Evolutionary conservation across 2,797 vertebrate genomes (phyloP), one percentile per base, ranked within the genome.

Genomic region (Threskiornis aethiopicus): DNA sequence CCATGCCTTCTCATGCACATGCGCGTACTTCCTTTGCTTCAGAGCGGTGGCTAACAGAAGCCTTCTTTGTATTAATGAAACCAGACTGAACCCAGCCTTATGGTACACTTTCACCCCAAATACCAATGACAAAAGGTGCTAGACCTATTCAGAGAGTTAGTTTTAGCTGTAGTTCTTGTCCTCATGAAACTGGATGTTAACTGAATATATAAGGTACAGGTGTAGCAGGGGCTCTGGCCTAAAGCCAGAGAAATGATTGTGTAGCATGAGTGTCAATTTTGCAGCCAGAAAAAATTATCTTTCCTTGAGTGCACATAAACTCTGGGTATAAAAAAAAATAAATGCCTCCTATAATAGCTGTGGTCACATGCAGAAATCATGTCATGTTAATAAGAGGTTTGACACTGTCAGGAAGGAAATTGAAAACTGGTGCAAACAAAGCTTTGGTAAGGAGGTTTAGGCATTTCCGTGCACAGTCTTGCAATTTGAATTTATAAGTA

Each of bases 1-100:
- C 25, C 2, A 0, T 69, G 13, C 26, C 10, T 92, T 84, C 44
- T 19, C 25, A 37, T 0, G 3, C 10, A 10, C 0, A 0, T 22
- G 13, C 14, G 17, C 2, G 0, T 42, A 19, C 12, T 93, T 84
- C 10, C 44, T 69, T 91, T 62, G 13, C 55, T 77, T 91, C 21
- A 18, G 42, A 75, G 57, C 16, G 41, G 7, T 69, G 14, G 29
- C 42, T 46, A 51, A 35, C 51, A 76, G 51, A 70, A 92, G 35
- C 11, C 13, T 69, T 49, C 29, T 35, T 69, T 39, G 13, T 59
- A 12, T 46, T 64, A 51, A 21, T 42, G 42, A 52, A 81, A 7
- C 13, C 28, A 35, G 28, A 31, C 20, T 66, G 51, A 79, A 46
- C 20, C 29, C 18, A 86, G 28, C 9, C 29, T 71, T 47, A 6